Percentiles rank a stretch among this genome's conserved stretches.
phyloP scores from a whole-genome alignment of 2,797 vertebrate species.

The Natrix natrix region DNA sequence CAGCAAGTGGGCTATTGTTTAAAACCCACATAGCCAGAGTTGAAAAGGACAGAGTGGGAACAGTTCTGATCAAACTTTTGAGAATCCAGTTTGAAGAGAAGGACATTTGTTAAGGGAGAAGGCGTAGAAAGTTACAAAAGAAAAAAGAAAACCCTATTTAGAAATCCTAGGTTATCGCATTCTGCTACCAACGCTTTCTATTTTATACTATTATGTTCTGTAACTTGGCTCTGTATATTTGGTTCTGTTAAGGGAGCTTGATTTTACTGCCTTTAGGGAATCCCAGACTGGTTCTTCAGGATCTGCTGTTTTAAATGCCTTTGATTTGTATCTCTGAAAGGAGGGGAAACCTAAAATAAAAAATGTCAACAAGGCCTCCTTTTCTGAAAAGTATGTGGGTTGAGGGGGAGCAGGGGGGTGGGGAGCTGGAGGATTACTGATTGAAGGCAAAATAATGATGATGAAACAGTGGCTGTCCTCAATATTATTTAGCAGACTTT shows the following conservation, averaged over 20 bases:
- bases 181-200: neutral
- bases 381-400: neutral
- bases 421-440: neutral
- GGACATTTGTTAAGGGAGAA: neutral
- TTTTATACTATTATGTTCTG: neutral
- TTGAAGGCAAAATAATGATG: neutral
- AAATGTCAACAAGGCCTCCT: neutral
- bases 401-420: fast-evolving
- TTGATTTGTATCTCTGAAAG: neutral
- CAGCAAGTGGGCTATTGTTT: neutral
- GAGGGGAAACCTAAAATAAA: neutral
- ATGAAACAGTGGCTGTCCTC: neutral
- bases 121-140: neutral
- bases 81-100: neutral
- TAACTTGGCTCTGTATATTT: neutral
- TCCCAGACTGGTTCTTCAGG: neutral
- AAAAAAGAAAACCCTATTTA: neutral
- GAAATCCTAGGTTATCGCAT: neutral
- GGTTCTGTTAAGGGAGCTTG: neutral
- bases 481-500: neutral
- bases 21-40: neutral
- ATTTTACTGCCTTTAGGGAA: slow-evolving; percentile 5
- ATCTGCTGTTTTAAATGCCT: neutral
- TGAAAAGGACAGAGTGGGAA: neutral
- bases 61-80: neutral